Evolutionary conservation across 1,140 invertebrate genomes (phyloP).

Genomic region (Sesamia nonagrioides): DNA sequence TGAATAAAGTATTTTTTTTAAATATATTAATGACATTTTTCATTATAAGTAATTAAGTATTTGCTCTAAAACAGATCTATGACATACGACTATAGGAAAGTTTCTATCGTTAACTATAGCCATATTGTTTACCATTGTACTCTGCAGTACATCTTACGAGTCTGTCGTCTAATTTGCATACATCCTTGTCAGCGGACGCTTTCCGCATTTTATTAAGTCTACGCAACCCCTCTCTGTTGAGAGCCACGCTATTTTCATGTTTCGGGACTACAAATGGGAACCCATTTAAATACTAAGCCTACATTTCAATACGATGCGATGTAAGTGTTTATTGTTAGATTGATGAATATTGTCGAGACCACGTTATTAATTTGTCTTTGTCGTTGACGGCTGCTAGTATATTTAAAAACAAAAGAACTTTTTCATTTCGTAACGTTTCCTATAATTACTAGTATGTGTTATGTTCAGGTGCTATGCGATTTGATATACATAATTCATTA

Average conservation of each 20-base stretch:
- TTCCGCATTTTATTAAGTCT: slow-evolving; percentile 68
- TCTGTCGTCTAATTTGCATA: slow-evolving; percentile 57
- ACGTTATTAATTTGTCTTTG: slow-evolving; percentile 29
- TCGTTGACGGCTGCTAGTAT: neutral
- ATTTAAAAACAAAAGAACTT: neutral
- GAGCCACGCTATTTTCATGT: slow-evolving; percentile 88
- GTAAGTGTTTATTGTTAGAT: slow-evolving; percentile 56
- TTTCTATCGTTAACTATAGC: neutral
- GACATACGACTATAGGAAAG: neutral
- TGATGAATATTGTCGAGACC: slow-evolving; percentile 41
- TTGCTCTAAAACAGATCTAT: too few relatives aligned
- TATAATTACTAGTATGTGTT: too few relatives aligned
- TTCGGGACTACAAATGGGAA: slow-evolving; percentile 87
- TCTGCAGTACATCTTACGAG: neutral
- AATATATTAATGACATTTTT: too few relatives aligned
- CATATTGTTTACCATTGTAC: neutral
- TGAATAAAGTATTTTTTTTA: too few relatives aligned
- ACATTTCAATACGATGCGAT: slow-evolving; percentile 84
- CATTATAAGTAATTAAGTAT: too few relatives aligned
- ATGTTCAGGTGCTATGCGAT: too few relatives aligned
- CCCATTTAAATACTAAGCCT: slow-evolving; percentile 88
- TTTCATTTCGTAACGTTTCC: neutral
- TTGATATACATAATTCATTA: too few relatives aligned
- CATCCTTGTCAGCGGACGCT: slow-evolving; percentile 50
- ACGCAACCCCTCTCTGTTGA: slow-evolving; percentile 77